phyloP scores from a whole-genome alignment of 2,797 vertebrate genomes.

The Benthosema pterotum region DNA sequence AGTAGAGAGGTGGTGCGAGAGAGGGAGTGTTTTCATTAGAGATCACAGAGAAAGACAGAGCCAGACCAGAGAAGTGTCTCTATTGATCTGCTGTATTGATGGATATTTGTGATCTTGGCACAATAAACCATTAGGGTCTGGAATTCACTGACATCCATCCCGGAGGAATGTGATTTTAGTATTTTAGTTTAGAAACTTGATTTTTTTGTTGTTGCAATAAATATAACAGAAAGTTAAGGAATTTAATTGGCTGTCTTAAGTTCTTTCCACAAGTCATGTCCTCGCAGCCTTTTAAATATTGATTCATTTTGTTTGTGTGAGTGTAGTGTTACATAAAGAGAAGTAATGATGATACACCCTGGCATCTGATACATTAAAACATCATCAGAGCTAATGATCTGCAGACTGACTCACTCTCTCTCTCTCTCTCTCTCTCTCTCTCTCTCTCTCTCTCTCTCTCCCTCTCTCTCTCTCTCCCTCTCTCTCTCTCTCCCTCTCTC shows the following conservation, averaged over 20 bases:
- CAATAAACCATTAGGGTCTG: no score
- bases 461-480: slow-evolving; percentile 2
- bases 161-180: no score
- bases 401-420: slow-evolving; percentile 28
- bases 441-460: slow-evolving; percentile 4
- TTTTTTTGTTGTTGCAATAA: no score
- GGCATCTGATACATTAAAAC: slow-evolving; percentile 13
- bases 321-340: no score
- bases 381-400: slow-evolving; percentile 57
- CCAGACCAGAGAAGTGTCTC: neutral
- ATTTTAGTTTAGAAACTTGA: no score
- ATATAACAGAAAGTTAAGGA: no score
- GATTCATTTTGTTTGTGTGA: no score
- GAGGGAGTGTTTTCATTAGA: neutral
- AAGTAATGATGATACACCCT: neutral
- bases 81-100: neutral
- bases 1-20: slow-evolving; percentile 6
- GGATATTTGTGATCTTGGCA: slow-evolving; percentile 8
- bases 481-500: neutral
- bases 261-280: no score
- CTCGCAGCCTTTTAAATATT: no score
- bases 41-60: neutral
- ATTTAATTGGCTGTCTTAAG: no score
- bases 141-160: no score
- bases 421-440: slow-evolving; percentile 19